Evolutionary conservation across 2,888 invertebrate species (phyloP).

Genomic region (Dioctria rufipes): DNA sequence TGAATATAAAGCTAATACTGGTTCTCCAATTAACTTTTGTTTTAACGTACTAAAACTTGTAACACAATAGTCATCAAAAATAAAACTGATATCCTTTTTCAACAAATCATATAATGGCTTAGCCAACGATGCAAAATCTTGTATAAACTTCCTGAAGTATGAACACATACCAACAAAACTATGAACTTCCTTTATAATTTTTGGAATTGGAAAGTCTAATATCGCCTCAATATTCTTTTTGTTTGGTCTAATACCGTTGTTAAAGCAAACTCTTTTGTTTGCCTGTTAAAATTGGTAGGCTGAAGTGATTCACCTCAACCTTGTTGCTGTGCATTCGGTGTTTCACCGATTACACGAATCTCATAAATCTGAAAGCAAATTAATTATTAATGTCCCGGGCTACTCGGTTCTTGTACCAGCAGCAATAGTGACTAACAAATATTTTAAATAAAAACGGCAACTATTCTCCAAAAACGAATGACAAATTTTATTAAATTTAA

Average conservation of each 20-base stretch:
- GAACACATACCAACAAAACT: constrained; percentile 41
- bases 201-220: constrained; percentile 15
- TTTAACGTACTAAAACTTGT: not conserved
- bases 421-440: too few relatives aligned
- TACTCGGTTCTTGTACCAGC: too few relatives aligned
- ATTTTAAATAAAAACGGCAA: too few relatives aligned
- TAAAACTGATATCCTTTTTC: constrained; percentile 11
- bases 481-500: too few relatives aligned
- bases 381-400: too few relatives aligned
- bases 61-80: constrained; percentile 33
- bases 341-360: too few relatives aligned
- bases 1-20: constrained; percentile 62
- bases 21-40: constrained; percentile 32
- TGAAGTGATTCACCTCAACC: too few relatives aligned
- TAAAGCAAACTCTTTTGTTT: too few relatives aligned
- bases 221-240: constrained; percentile 27
- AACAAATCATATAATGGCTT: constrained; percentile 62
- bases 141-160: constrained; percentile 40
- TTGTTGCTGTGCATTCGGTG: too few relatives aligned
- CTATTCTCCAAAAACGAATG: too few relatives aligned
- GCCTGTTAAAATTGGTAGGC: too few relatives aligned
- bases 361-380: too few relatives aligned
- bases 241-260: constrained; percentile 34
- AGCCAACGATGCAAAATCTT: constrained; percentile 57
- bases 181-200: constrained; percentile 43